Conservation (phyloP, 2,888 invertebrate species). For the Tiphia femorata region DNA sequence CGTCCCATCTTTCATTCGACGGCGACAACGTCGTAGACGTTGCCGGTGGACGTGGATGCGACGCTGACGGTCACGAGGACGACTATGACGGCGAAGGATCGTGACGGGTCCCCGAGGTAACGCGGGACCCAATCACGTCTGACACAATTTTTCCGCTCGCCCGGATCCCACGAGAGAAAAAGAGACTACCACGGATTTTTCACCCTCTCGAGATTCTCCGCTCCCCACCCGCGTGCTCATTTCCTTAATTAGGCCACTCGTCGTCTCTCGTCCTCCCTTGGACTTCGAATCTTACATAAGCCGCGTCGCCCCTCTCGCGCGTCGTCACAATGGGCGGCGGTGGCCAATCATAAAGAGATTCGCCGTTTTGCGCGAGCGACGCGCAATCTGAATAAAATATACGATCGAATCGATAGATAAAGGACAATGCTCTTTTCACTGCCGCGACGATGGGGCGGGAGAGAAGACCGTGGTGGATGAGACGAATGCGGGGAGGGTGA, state of each 20-base stretch:
- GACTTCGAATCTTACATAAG: conserved; percentile 22
- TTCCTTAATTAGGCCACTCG: conserved; percentile 30
- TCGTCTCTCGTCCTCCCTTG: neutral
- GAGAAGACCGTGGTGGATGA: conserved; percentile 1
- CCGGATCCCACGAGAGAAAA: neutral
- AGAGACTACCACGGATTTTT: neutral
- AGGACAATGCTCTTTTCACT: conserved; percentile 68
- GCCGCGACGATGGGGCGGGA: conserved; percentile 47
- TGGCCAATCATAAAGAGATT: conserved; percentile 67
- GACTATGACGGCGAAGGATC: neutral
- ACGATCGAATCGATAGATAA: conserved; percentile 69
- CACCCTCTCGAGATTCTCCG: conserved; percentile 9
- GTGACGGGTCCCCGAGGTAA: neutral
- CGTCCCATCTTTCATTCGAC: conserved; percentile 50
- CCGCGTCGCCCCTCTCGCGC: conserved; percentile 32
- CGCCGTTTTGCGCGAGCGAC: conserved; percentile 55
- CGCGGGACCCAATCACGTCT: neutral
- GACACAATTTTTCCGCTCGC: neutral
- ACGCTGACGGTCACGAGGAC: neutral
- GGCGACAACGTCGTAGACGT: neutral
- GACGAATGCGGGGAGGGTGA: neutral
- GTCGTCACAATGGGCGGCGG: conserved; percentile 56
- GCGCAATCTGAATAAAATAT: conserved; percentile 68
- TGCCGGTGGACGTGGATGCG: neutral
- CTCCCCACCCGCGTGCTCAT: conserved; percentile 20